Evolutionary conservation across 2,888 invertebrate genomes (phyloP), one percentile per base, ranked within the genome.

Genomic region (Aleiodes leptofemur): DNA sequence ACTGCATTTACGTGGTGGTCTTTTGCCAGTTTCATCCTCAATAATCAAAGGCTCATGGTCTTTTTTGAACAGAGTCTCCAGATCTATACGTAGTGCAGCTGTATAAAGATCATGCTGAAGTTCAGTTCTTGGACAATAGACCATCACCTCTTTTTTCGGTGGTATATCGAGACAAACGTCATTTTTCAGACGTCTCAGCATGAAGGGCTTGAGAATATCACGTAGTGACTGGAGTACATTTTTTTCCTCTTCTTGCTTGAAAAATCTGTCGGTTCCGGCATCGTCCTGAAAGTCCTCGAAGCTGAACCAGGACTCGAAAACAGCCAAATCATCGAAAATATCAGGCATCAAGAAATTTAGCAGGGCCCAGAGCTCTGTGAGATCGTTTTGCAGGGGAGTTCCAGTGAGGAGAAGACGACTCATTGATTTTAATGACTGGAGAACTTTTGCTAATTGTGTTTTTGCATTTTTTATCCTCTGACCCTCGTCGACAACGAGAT

Each of bases 381-480:
- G 88, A 87, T 94, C 92, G 85, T 95, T 95, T 84, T 95, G 95
- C 16, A 95, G 88, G 0, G 95, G 95, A 0, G 95, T 95, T 0
- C 95, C 95, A n/a, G 94, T 94, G 74, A 95, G 86, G 51, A 95
- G 84, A 1, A 94, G 86, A 9, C 94, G 91, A 82, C 92, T 93
- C 14, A 86, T 82, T 5, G 91, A 91, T 14, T 88, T 86, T 70
- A 92, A 90, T 59, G 81, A 73, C 71, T 91, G 90, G 73, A 94
- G 69, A n/a, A 83, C 78, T 9, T 91, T 29, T 43, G 91, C 83
- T 14, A 94, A 89, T 76, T 88, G 84, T 64, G 92, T 91, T 3
- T 93, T 85, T 77, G 89, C 88, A 87, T 95, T 95, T 85, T 95
- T 95, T n/a, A 95, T 90, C 55, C 93, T 88, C 76, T 95, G 95